Evolutionary conservation across 2,888 invertebrate species (phyloP).

Genomic region (Cistogaster globosa): DNA sequence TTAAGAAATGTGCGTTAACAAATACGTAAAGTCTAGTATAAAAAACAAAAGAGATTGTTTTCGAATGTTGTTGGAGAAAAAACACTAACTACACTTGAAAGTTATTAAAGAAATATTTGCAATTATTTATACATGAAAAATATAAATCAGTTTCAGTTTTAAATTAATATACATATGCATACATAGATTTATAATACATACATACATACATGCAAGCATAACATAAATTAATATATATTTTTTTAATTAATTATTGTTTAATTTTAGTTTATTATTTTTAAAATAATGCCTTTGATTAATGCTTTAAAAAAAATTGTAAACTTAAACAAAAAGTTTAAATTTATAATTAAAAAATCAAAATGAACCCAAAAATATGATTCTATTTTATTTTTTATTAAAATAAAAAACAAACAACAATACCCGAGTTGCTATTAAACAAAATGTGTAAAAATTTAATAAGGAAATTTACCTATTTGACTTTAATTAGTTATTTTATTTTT

Average conservation of each 20-base stretch:
- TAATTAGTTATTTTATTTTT: constrained; percentile 31
- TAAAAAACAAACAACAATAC: constrained; percentile 26
- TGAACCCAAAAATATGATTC: constrained; percentile 43
- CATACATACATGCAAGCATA: constrained; percentile 34
- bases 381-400: constrained; percentile 57
- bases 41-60: constrained; percentile 57
- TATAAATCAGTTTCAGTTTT: constrained; percentile 42
- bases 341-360: constrained; percentile 52
- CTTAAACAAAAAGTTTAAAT: constrained; percentile 54
- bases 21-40: constrained; percentile 27
- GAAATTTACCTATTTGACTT: constrained; percentile 22
- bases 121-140: constrained; percentile 41
- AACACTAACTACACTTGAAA: constrained; percentile 38
- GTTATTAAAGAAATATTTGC: constrained; percentile 33
- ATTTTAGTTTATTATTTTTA: constrained; percentile 66
- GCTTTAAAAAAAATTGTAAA: constrained; percentile 69
- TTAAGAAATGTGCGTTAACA: constrained; percentile 23
- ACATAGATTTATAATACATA: constrained; percentile 10
- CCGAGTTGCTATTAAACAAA: constrained; percentile 47
- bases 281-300: constrained; percentile 70
- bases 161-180: constrained; percentile 3
- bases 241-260: constrained; percentile 63
- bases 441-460: constrained; percentile 52
- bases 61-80: constrained; percentile 51
- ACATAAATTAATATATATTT: constrained; percentile 20